Conservation (phyloP, 2,113 vertebrate genomes). For the Prietella phreatophila region DNA sequence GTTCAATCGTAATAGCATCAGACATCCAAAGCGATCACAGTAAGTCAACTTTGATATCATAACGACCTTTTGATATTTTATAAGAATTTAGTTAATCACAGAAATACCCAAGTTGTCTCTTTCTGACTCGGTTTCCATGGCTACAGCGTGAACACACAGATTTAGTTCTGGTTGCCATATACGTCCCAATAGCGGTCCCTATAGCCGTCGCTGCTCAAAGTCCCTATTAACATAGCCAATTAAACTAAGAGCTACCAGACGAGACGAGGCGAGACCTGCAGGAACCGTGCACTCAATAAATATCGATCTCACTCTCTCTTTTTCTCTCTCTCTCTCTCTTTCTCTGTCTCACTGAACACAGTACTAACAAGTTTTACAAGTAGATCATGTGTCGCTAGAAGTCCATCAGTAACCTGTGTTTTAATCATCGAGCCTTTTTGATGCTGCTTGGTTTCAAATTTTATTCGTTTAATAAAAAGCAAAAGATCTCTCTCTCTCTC, state of each 20-base stretch:
- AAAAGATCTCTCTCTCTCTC: neutral
- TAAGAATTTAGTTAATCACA: too few species aligned
- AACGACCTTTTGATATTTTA: too few species aligned
- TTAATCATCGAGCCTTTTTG: neutral
- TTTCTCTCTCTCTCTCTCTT: too few species aligned
- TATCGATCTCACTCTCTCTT: constrained; percentile 2
- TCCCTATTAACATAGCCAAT: neutral
- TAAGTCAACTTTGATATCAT: too few species aligned
- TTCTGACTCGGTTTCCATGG: neutral
- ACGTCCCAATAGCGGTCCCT: neutral
- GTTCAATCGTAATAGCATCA: neutral
- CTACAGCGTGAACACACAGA: neutral
- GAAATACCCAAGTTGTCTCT: neutral
- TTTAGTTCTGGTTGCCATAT: neutral
- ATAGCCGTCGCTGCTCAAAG: neutral
- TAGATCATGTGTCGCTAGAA: neutral
- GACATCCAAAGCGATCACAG: too few species aligned
- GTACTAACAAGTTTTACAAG: neutral
- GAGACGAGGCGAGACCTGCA: neutral
- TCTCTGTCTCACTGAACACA: neutral
- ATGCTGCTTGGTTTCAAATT: neutral
- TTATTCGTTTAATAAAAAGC: neutral
- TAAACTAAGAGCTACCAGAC: neutral
- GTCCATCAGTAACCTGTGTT: neutral
- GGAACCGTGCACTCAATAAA: neutral